Conservation (phyloP, 2,113 vertebrate genomes). For the Cyrtonyx montezumae region DNA sequence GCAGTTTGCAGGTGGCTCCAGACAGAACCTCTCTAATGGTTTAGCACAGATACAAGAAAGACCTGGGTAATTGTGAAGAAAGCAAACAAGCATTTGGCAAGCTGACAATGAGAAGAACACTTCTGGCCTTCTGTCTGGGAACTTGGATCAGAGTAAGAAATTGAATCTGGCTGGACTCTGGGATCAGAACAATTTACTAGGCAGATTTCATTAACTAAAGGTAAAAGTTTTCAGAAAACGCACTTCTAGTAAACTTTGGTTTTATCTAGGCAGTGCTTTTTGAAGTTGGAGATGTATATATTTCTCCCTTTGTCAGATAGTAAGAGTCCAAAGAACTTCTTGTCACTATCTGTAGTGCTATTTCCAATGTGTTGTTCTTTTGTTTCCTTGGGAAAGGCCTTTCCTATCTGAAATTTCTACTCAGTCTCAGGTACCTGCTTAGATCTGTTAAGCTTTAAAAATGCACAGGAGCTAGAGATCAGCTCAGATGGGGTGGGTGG, state of each 20-base stretch:
- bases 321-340: not conserved
- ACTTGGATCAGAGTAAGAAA: not conserved
- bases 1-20: not conserved
- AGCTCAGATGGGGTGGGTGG: not conserved
- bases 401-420: not conserved
- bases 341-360: not conserved
- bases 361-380: not conserved
- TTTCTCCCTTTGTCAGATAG: not conserved
- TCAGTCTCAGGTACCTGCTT: not conserved
- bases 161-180: not conserved
- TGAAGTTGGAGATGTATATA: fast-evolving
- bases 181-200: not conserved
- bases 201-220: not conserved
- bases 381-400: not conserved
- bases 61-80: not conserved
- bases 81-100: not conserved
- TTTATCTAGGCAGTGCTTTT: not conserved
- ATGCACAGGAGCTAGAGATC: not conserved
- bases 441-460: not conserved
- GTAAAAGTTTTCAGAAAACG: not conserved
- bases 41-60: not conserved
- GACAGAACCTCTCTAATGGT: not conserved
- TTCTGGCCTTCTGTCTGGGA: not conserved
- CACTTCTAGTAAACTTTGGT: not conserved
- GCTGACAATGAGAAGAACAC: not conserved